A percentile compares a stretch with the other conserved stretches of the same genome.
phyloP scores from a whole-genome alignment of 2,797 vertebrate species.

The Eidolon dupreanum region DNA sequence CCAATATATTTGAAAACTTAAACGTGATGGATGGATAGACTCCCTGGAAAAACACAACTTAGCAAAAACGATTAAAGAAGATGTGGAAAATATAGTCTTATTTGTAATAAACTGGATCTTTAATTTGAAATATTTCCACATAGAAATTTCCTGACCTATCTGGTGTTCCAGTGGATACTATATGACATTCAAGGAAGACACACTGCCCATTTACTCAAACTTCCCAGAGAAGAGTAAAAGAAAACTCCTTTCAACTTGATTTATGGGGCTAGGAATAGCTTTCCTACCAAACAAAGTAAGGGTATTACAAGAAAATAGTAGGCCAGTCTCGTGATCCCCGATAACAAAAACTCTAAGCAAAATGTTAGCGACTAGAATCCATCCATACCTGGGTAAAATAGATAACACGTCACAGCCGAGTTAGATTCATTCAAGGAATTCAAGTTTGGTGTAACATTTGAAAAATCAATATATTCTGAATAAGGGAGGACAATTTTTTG shows the following conservation, averaged over 20 bases:
- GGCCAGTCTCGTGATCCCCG: not conserved
- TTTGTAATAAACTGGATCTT: not conserved
- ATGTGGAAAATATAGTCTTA: not conserved
- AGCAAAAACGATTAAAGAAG: not conserved
- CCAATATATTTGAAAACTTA: rapidly evolving
- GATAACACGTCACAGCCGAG: not conserved
- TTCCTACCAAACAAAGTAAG: not conserved
- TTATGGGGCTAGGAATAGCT: not conserved
- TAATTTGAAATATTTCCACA: not conserved
- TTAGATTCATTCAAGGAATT: not conserved
- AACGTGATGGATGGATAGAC: not conserved
- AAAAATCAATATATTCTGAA: not conserved
- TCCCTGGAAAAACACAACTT: not conserved
- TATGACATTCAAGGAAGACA: not conserved
- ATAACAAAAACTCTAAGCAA: not conserved
- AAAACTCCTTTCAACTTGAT: not conserved
- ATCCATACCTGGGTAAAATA: too few relatives aligned
- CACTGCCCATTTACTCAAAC: not conserved
- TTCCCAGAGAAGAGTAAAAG: not conserved
- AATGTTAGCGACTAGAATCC: not conserved
- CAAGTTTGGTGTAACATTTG: not conserved
- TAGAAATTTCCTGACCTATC: not conserved
- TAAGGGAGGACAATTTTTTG: not conserved
- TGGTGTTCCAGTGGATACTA: not conserved
- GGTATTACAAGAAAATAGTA: not conserved